phyloP scores from a whole-genome alignment of 2,888 invertebrate genomes.

The Alviniconcha strummeri region DNA sequence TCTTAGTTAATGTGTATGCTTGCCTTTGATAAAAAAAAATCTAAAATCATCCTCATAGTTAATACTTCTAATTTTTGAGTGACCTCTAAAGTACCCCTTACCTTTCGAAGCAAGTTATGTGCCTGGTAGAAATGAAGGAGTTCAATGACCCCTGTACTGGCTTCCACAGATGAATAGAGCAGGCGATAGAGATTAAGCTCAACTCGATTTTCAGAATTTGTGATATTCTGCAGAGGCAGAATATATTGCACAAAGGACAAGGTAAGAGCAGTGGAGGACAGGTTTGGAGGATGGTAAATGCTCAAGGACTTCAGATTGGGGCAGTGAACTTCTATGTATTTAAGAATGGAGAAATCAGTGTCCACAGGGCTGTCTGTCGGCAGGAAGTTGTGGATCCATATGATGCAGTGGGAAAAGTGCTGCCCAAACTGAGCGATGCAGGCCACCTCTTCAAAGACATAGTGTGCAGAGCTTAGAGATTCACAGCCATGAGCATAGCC shows the following conservation, averaged over 20 bases:
- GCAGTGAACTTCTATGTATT: slow-evolving; percentile 33
- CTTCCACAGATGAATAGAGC: slow-evolving; percentile 38
- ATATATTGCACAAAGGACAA: slow-evolving; percentile 29
- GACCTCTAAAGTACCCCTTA: neutral
- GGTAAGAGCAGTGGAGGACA: slow-evolving; percentile 30
- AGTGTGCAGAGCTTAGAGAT: slow-evolving; percentile 14
- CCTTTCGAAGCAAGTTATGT: slow-evolving; percentile 29
- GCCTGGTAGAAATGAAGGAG: slow-evolving; percentile 25
- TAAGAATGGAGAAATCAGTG: slow-evolving; percentile 34
- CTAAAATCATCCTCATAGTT: no score
- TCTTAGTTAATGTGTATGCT: no score
- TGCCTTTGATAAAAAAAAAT: no score
- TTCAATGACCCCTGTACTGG: slow-evolving; percentile 16
- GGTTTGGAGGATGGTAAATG: slow-evolving; percentile 38
- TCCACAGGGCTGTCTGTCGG: slow-evolving; percentile 24
- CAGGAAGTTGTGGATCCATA: slow-evolving; percentile 37
- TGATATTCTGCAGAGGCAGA: slow-evolving; percentile 29
- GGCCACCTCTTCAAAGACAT: slow-evolving; percentile 28
- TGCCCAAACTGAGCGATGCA: slow-evolving; percentile 37
- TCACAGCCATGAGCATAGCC: slow-evolving; percentile 28
- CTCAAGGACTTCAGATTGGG: slow-evolving; percentile 32
- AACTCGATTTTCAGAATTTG: neutral
- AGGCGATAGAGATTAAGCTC: slow-evolving; percentile 29
- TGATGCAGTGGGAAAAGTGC: slow-evolving; percentile 36
- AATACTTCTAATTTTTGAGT: no score